These are phyloP conservation scores for Rachycentron canadum DNA, from an alignment of 2,797 vertebrate species.

Conservation along the genomic window DNA sequence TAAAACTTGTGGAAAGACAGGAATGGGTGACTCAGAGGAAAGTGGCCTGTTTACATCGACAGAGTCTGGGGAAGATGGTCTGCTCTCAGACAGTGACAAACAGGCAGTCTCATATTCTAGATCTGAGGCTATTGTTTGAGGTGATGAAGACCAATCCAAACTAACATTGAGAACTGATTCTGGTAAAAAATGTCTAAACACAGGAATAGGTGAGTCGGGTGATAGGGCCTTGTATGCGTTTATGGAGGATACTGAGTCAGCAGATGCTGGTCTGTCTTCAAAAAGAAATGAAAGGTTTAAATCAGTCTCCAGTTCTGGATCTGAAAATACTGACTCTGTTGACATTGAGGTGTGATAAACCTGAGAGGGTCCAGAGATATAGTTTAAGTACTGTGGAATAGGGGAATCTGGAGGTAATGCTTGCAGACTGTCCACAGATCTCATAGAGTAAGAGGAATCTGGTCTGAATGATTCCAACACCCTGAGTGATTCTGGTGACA, in stretches of 20 bases:
- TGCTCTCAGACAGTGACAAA: slow-evolving; percentile 23
- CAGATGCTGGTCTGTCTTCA: slow-evolving; percentile 60
- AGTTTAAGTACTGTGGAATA: slow-evolving; percentile 44
- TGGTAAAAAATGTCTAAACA: slow-evolving; percentile 56
- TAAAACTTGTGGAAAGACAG: slow-evolving; percentile 53
- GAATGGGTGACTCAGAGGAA: slow-evolving; percentile 73
- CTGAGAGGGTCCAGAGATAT: slow-evolving; percentile 2
- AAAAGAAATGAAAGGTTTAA: slow-evolving; percentile 14
- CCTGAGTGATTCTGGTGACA: slow-evolving; percentile 41
- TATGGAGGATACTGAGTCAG: slow-evolving; percentile 55
- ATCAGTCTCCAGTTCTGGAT: slow-evolving; percentile 49
- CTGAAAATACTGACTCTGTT: slow-evolving; percentile 59
- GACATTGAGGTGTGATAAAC: slow-evolving; percentile 56
- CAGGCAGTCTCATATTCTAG: slow-evolving; percentile 12
- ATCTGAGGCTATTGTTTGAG: slow-evolving; percentile 48
- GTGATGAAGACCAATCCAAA: slow-evolving; percentile 41
- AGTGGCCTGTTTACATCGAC: slow-evolving; percentile 33
- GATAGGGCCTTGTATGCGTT: slow-evolving; percentile 54
- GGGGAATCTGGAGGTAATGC: slow-evolving; percentile 69
- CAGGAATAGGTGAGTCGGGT: slow-evolving; percentile 76
- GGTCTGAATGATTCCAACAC: slow-evolving; percentile 23
- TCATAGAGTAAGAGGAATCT: slow-evolving; percentile 57
- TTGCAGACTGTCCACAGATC: slow-evolving; percentile 48
- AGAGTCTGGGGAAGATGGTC: slow-evolving; percentile 50
- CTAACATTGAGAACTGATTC: slow-evolving; percentile 21